phyloP scores from a whole-genome alignment of 2,888 invertebrate species.

The Acronicta alni region DNA sequence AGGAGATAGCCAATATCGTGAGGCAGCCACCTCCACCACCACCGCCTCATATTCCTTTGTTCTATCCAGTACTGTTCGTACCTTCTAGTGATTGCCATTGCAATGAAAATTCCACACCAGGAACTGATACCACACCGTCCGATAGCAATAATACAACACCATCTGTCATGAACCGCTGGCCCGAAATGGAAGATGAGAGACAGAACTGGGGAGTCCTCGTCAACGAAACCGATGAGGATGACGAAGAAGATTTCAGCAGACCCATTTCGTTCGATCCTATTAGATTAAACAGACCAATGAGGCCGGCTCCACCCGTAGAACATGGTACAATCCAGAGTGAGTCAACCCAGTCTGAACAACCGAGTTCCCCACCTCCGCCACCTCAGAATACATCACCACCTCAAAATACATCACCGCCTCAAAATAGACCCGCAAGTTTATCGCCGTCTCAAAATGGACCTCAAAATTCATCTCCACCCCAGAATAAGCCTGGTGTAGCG shows the following conservation, averaged over 20 bases:
- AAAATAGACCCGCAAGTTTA: slow-evolving; percentile 6
- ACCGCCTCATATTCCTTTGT: slow-evolving; percentile 66
- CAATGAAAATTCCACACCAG: slow-evolving; percentile 32
- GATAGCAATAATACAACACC: slow-evolving; percentile 52
- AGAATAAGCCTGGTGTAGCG: slow-evolving; percentile 1
- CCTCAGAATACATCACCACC: slow-evolving; percentile 23
- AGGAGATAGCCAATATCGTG: slow-evolving; percentile 64
- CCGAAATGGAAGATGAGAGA: slow-evolving; percentile 72
- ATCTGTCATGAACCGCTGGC: slow-evolving; percentile 62
- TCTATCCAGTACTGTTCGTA: slow-evolving; percentile 70
- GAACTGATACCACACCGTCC: slow-evolving; percentile 14
- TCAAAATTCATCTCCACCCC: slow-evolving; percentile 14
- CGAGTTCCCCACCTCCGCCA: slow-evolving; percentile 10
- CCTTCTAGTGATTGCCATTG: slow-evolving; percentile 69
- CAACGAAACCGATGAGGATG: slow-evolving; percentile 62
- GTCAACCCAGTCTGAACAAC: slow-evolving; percentile 16
- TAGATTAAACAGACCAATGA: slow-evolving; percentile 55
- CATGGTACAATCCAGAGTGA: slow-evolving; percentile 70
- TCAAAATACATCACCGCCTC: slow-evolving; percentile 14
- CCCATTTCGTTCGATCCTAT: slow-evolving; percentile 76
- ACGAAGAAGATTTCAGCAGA: slow-evolving; percentile 63
- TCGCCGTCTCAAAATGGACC: slow-evolving; percentile 11
- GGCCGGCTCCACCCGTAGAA: slow-evolving; percentile 72
- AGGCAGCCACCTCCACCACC: slow-evolving; percentile 63
- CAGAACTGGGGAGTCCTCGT: slow-evolving; percentile 77